Conservation (phyloP, 2,113 vertebrate species). For the Ardeotis arabs region DNA sequence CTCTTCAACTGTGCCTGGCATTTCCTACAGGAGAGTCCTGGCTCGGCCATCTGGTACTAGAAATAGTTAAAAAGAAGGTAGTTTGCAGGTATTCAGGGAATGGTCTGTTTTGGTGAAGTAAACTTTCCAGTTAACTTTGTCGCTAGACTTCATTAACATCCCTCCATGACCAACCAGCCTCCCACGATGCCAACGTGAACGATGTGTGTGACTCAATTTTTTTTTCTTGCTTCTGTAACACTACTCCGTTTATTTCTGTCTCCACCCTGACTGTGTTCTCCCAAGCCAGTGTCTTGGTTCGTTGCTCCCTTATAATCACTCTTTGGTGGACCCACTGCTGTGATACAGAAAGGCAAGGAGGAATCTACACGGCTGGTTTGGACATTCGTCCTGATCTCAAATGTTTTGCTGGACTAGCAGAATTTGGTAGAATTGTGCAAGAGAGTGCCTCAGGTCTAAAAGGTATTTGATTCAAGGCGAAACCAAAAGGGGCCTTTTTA, state of each 20-base stretch:
- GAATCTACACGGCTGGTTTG: background rate
- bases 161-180: background rate
- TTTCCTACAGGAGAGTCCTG: rapidly evolving
- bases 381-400: background rate
- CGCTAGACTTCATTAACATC: background rate
- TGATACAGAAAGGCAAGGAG: background rate
- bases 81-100: background rate
- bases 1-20: rapidly evolving
- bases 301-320: background rate
- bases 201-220: rapidly evolving
- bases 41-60: rapidly evolving
- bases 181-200: rapidly evolving
- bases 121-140: background rate
- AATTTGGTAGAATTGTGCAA: background rate
- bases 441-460: background rate
- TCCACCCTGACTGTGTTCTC: rapidly evolving
- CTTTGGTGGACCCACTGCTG: rapidly evolving
- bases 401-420: background rate
- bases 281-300: background rate
- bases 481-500: background rate
- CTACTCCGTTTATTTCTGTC: background rate
- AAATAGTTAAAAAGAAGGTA: background rate
- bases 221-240: background rate
- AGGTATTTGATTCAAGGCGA: background rate
- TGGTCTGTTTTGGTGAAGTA: background rate